These are phyloP conservation scores for Pentalonia nigronervosa DNA, from an alignment of 1,140 invertebrate genomes.

Conservation along the genomic window DNA sequence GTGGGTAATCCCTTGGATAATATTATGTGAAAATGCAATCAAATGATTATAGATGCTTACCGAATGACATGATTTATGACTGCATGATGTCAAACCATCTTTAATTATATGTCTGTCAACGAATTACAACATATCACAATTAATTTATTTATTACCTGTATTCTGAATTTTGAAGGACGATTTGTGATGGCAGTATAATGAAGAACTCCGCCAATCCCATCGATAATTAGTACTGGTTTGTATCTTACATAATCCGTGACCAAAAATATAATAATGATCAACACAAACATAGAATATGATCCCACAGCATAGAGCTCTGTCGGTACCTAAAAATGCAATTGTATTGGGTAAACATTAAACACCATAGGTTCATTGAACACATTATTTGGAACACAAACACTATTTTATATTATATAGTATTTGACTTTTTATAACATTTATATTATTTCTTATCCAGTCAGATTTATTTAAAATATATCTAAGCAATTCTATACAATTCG, in stretches of 20 bases:
- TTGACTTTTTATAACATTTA: too few relatives aligned
- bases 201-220: constrained; percentile 72
- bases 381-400: neutral
- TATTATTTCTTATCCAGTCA: too few relatives aligned
- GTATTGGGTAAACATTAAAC: neutral
- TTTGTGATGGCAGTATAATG: constrained; percentile 61
- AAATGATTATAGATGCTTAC: neutral
- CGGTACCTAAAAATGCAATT: constrained; percentile 67
- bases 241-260: constrained; percentile 85
- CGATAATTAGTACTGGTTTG: constrained; percentile 83
- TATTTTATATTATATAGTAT: neutral
- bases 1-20: neutral
- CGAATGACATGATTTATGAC: neutral
- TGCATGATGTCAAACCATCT: neutral
- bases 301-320: constrained; percentile 83
- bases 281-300: constrained; percentile 79
- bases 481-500: neutral
- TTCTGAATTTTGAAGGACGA: constrained; percentile 59
- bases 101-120: neutral
- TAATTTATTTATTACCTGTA: constrained; percentile 32
- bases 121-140: neutral
- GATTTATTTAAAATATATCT: neutral
- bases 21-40: neutral
- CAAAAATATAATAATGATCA: constrained; percentile 78
- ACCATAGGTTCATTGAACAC: neutral